phyloP scores from a whole-genome alignment of 2,888 invertebrate genomes.

The Bibio marci region DNA sequence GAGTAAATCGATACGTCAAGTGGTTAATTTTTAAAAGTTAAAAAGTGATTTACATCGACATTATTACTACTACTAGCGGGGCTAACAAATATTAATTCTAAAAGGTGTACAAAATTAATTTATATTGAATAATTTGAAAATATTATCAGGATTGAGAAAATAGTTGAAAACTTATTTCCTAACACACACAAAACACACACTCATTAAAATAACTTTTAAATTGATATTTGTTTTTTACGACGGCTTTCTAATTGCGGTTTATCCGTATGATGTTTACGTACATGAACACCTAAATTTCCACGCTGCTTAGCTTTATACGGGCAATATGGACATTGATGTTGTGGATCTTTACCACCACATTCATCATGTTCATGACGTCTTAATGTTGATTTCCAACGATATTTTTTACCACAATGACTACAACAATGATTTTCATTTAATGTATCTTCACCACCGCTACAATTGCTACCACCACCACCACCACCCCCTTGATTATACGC shows the following conservation, averaged over 20 bases:
- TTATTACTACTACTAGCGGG: too few species aligned
- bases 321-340: conserved; percentile 63
- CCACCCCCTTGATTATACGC: conserved; percentile 10
- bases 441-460: conserved; percentile 24
- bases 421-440: conserved; percentile 48
- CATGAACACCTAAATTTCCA: conserved; percentile 63
- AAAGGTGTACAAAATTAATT: too few species aligned
- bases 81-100: too few species aligned
- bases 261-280: conserved; percentile 50
- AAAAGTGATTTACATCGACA: too few species aligned
- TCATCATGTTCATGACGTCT: conserved; percentile 66
- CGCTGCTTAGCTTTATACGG: conserved; percentile 60
- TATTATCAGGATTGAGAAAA: too few species aligned
- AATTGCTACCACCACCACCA: conserved; percentile 7
- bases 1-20: too few species aligned
- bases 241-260: conserved; percentile 22
- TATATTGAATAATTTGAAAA: too few species aligned
- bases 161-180: too few species aligned
- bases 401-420: conserved; percentile 64
- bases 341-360: conserved; percentile 64
- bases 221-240: conserved; percentile 4
- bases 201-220: too few species aligned
- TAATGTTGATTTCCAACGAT: conserved; percentile 73
- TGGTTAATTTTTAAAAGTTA: too few species aligned
- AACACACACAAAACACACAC: too few species aligned